These are phyloP conservation scores for fruit fly (Drosophila melanogaster) DNA, from an alignment of 1,140 invertebrate genomes.

Conservation along the genomic window DNA sequence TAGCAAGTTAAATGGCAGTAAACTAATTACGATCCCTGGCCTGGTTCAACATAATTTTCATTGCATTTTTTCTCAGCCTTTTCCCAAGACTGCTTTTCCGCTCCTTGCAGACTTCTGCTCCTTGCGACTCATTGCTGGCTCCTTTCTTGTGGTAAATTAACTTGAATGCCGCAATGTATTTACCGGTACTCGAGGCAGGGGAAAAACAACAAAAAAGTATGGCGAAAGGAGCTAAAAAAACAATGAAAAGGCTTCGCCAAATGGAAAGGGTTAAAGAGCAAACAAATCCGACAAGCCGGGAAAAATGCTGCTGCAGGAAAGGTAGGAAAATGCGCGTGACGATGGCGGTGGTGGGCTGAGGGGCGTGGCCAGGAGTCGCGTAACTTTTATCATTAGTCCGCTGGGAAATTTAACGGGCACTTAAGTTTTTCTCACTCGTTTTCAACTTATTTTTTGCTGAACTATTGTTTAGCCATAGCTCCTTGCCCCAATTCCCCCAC, in stretches of 20 bases:
- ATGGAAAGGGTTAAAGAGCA: conserved; percentile 62
- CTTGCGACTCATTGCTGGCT: conserved; percentile 38
- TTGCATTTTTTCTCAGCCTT: conserved; percentile 38
- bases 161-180: conserved; percentile 80
- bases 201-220: conserved; percentile 35
- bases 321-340: conserved; percentile 30
- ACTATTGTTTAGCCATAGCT: conserved; percentile 74
- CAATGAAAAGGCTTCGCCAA: conserved; percentile 28
- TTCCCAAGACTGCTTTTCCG: neutral
- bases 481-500: conserved; percentile 29
- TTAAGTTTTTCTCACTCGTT: conserved; percentile 77
- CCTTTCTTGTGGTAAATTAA: conserved; percentile 74
- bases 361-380: conserved; percentile 54
- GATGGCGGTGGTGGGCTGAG: neutral
- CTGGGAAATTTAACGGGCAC: conserved; percentile 81
- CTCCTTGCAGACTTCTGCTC: neutral
- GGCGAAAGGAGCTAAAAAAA: conserved; percentile 18
- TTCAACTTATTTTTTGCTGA: conserved; percentile 70
- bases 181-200: conserved; percentile 56
- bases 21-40: conserved; percentile 63
- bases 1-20: conserved; percentile 69
- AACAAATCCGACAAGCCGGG: conserved; percentile 49
- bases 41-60: conserved; percentile 52
- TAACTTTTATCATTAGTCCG: conserved; percentile 83
- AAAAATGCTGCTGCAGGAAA: conserved; percentile 26